Conservation (phyloP, 2,113 vertebrate species). For the Pelusios castaneus region DNA sequence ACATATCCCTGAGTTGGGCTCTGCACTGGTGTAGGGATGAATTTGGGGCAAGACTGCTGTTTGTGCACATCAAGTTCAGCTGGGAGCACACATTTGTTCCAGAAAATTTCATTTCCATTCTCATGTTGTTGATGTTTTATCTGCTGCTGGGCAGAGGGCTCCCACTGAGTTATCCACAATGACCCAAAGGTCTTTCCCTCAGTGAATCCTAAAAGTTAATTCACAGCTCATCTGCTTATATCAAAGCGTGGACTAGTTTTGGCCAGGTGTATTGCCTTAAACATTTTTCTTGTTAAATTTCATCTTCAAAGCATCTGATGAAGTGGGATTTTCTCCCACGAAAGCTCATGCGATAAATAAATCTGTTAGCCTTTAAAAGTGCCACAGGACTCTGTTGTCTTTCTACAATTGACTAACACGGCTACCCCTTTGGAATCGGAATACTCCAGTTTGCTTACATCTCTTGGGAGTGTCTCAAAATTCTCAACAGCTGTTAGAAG, state of each 20-base stretch:
- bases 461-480: not conserved
- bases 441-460: slow-evolving; percentile 6
- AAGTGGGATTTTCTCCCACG: no score
- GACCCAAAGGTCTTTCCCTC: slow-evolving; percentile 46
- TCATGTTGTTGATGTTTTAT: not conserved
- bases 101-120: not conserved
- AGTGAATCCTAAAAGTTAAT: slow-evolving; percentile 26
- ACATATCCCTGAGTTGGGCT: not conserved
- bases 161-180: not conserved
- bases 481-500: slow-evolving; percentile 15
- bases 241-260: slow-evolving; percentile 54
- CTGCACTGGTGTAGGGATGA: not conserved
- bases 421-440: no score
- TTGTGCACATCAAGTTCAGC: not conserved
- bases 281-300: slow-evolving; percentile 42
- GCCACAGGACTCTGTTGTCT: no score
- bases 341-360: no score
- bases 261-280: not conserved
- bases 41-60: not conserved
- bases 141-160: not conserved
- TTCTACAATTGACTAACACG: no score
- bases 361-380: no score
- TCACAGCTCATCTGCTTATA: not conserved
- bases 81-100: not conserved
- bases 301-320: no score